Evolutionary conservation across 2,113 vertebrate genomes (phyloP).

Genomic region (Anolis sagrei): DNA sequence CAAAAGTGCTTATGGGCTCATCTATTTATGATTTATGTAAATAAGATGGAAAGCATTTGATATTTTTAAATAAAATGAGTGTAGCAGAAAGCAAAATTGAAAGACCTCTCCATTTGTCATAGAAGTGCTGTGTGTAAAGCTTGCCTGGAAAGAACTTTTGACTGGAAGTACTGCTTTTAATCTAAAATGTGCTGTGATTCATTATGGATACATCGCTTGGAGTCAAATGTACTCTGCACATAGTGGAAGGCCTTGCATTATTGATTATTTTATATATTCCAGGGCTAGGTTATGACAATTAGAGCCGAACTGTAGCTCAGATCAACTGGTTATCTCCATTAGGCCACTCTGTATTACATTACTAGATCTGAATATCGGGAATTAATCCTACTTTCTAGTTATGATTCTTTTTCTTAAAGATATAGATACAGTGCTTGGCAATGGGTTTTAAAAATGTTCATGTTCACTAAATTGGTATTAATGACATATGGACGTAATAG

Average conservation of each 20-base stretch:
- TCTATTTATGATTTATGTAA: too few species aligned
- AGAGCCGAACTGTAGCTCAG: background rate
- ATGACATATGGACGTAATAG: background rate
- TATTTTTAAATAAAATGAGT: too few species aligned
- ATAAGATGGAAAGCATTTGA: too few species aligned
- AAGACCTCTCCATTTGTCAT: too few species aligned
- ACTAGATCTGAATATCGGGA: background rate
- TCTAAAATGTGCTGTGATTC: background rate
- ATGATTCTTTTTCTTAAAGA: background rate
- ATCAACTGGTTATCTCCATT: background rate
- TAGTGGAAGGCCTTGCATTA: background rate
- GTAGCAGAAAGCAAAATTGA: too few species aligned
- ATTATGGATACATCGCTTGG: background rate
- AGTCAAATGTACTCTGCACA: background rate
- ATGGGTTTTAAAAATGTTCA: background rate
- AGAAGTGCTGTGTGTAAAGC: background rate
- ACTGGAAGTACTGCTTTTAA: background rate
- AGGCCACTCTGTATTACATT: background rate
- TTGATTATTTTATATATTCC: background rate
- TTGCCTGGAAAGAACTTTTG: background rate
- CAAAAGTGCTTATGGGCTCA: too few species aligned
- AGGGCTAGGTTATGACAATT: background rate
- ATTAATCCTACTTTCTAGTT: background rate
- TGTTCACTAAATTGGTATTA: background rate
- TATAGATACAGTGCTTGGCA: too few species aligned